Percentiles rank a stretch among this genome's conserved stretches.
phyloP scores from a whole-genome alignment of 2,888 invertebrate species.

The Ornithoptera priamus region DNA sequence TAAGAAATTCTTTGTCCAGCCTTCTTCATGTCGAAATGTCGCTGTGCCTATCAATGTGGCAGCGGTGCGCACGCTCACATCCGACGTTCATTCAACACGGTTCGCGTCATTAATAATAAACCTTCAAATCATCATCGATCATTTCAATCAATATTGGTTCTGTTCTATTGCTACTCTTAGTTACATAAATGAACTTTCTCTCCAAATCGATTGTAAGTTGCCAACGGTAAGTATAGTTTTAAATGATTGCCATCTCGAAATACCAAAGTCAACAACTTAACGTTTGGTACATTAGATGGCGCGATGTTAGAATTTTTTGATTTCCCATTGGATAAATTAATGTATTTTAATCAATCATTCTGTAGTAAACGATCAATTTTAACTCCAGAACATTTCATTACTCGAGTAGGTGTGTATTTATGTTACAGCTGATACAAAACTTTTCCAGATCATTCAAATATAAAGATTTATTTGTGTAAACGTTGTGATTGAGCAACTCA shows the following conservation, averaged over 20 bases:
- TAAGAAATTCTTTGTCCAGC: constrained; percentile 56
- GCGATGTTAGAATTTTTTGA: too few relatives aligned
- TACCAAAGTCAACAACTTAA: constrained; percentile 30
- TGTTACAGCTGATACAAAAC: constrained; percentile 4
- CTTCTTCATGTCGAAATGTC: constrained; percentile 51
- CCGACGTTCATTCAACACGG: constrained; percentile 45
- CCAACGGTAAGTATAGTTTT: constrained; percentile 28
- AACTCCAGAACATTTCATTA: neutral
- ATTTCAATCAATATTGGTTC: constrained; percentile 59
- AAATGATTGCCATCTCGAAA: constrained; percentile 24
- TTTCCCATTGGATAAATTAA: neutral
- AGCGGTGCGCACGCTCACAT: neutral
- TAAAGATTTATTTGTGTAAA: constrained; percentile 26
- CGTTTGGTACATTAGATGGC: constrained; percentile 22
- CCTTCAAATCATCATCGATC: constrained; percentile 52
- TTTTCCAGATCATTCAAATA: constrained; percentile 17
- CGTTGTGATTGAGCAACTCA: constrained; percentile 18
- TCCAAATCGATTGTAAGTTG: constrained; percentile 39
- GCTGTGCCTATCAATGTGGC: constrained; percentile 30
- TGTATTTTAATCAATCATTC: neutral
- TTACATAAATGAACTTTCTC: constrained; percentile 71
- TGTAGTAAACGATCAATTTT: neutral
- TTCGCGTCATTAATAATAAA: constrained; percentile 48
- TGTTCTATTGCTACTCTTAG: constrained; percentile 61
- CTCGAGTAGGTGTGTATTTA: neutral